Evolutionary conservation across 2,888 invertebrate genomes (phyloP).

Genomic region (Scaptodrosophila latifasciaeformis): DNA sequence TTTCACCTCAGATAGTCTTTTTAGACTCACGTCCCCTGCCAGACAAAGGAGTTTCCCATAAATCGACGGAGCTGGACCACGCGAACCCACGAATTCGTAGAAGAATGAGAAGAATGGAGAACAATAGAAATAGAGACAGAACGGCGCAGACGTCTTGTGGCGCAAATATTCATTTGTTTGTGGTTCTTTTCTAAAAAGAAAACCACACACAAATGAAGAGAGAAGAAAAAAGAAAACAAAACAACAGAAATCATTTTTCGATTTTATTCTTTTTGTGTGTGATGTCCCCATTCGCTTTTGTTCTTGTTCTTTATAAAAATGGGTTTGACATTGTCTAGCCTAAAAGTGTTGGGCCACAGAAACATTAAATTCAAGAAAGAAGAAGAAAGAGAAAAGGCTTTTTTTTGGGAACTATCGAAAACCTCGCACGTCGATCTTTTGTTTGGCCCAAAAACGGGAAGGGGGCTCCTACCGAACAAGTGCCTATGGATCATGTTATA

Average conservation of each 20-base stretch:
- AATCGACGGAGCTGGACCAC: conserved; percentile 43
- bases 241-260: conserved; percentile 43
- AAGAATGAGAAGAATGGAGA: conserved; percentile 21
- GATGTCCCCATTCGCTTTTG: conserved; percentile 22
- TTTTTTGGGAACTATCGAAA: conserved; percentile 18
- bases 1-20: conserved; percentile 49
- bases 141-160: conserved; percentile 49
- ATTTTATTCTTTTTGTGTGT: conserved; percentile 36
- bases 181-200: conserved; percentile 24
- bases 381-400: conserved; percentile 11
- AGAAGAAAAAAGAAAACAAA: conserved; percentile 14
- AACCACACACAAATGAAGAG: conserved; percentile 32
- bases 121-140: conserved; percentile 33
- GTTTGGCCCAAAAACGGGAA: conserved; percentile 16
- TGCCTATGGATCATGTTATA: conserved; percentile 38
- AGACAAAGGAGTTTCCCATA: conserved; percentile 47
- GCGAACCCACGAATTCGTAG: too few species aligned
- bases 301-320: conserved; percentile 53
- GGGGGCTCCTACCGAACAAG: not conserved
- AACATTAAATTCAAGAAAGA: not conserved
- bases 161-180: conserved; percentile 15
- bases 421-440: conserved; percentile 62
- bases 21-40: conserved; percentile 24
- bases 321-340: conserved; percentile 56
- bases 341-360: conserved; percentile 55